Evolutionary conservation across 1,140 invertebrate species (phyloP).

Genomic region (Drosophila azteca): DNA sequence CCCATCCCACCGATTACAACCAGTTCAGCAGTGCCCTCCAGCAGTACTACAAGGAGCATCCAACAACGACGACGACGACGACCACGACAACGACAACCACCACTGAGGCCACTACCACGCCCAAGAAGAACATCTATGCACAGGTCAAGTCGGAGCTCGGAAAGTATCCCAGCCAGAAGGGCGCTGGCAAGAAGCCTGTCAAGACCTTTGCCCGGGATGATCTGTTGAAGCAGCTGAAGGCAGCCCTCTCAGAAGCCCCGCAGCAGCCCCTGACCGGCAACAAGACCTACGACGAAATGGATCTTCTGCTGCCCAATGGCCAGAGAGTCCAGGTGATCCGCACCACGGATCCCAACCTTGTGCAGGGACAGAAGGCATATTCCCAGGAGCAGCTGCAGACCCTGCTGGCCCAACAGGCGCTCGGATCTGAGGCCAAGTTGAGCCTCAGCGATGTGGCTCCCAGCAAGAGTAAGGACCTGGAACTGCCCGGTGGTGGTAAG

Average conservation of each 20-base stretch:
- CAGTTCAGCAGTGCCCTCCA: constrained; percentile 84
- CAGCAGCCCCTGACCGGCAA: constrained; percentile 86
- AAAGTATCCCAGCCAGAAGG: constrained; percentile 64
- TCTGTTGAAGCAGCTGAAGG: constrained; percentile 88
- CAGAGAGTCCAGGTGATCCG: constrained; percentile 90
- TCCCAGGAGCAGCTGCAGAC: constrained; percentile 77
- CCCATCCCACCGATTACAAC: constrained; percentile 82
- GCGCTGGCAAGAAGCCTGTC: constrained; percentile 76
- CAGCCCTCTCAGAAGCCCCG: constrained; percentile 88
- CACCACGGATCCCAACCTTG: constrained; percentile 87
- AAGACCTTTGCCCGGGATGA: constrained; percentile 85
- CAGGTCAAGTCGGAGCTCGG: constrained; percentile 75
- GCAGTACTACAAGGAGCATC: constrained; percentile 85
- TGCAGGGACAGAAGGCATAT: constrained; percentile 82
- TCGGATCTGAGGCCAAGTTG: constrained; percentile 58
- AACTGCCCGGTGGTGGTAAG: constrained; percentile 89
- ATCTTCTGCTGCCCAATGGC: constrained; percentile 89
- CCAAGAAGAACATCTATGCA: constrained; percentile 67
- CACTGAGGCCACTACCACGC: constrained; percentile 77
- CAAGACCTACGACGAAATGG: constrained; percentile 89
- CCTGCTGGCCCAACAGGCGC: constrained; percentile 67
- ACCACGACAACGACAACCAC: constrained; percentile 82
- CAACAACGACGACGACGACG: constrained; percentile 84
- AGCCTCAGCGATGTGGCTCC: constrained; percentile 76
- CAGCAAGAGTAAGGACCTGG: constrained; percentile 87